These are phyloP conservation scores for Paedocypris sp. DNA, from an alignment of 2,113 vertebrate species.

Conservation along the genomic window DNA sequence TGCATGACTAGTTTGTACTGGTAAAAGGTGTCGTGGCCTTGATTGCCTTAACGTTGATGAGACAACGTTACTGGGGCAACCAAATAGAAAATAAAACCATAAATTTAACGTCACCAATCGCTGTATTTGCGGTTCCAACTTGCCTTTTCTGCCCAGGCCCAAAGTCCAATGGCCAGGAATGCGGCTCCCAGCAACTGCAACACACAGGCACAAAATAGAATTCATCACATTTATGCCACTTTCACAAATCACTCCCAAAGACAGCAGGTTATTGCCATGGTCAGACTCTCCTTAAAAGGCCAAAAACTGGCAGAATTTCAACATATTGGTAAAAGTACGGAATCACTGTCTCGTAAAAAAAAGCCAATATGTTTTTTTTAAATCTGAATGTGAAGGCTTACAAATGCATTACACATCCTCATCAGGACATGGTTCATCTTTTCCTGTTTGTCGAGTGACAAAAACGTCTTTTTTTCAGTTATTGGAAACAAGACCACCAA, in stretches of 20 bases:
- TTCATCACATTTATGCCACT: constrained; percentile 18
- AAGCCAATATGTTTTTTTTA: too few relatives aligned
- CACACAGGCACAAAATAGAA: constrained; percentile 38
- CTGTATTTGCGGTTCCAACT: constrained; percentile 28
- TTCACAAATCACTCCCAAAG: constrained; percentile 3
- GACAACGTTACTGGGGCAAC: constrained; percentile 26
- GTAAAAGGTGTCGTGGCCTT: background rate
- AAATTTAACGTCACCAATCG: constrained; percentile 41
- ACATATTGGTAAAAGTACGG: too few relatives aligned
- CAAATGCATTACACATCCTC: too few relatives aligned
- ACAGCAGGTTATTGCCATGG: background rate
- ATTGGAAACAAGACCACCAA: too few relatives aligned
- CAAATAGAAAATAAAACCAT: constrained; percentile 3
- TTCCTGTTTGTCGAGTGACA: too few relatives aligned
- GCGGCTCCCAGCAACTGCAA: constrained; percentile 79
- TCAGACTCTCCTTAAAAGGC: background rate
- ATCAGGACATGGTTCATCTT: too few relatives aligned
- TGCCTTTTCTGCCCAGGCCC: constrained; percentile 93
- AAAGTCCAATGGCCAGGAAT: constrained; percentile 78
- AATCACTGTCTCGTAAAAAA: too few relatives aligned
- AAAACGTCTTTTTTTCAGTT: too few relatives aligned
- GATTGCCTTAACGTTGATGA: background rate
- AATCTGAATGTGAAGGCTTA: too few relatives aligned
- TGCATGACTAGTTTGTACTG: background rate
- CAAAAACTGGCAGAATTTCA: background rate